These are phyloP conservation scores for Lycocerus yunnanus DNA, from an alignment of 2,888 invertebrate genomes.

Conservation along the genomic window DNA sequence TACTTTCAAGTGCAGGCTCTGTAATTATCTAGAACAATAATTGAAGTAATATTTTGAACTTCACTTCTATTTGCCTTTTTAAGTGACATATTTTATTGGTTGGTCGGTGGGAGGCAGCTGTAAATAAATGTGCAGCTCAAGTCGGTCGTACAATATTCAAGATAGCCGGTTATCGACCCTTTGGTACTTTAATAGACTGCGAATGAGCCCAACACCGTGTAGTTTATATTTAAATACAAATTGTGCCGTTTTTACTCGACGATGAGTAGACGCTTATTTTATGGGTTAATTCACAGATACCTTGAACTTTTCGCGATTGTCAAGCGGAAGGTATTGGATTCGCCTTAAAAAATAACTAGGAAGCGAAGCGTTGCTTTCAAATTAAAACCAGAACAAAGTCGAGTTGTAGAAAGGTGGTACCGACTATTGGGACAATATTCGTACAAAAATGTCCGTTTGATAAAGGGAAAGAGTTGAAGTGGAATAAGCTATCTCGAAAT, in stretches of 20 bases:
- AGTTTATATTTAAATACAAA: slow-evolving; percentile 3
- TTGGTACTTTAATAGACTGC: slow-evolving; percentile 35
- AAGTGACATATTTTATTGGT: slow-evolving; percentile 6
- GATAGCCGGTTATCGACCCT: slow-evolving; percentile 30
- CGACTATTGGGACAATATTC: not conserved
- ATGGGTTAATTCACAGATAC: not conserved
- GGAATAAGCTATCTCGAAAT: not conserved
- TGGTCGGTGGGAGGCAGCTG: slow-evolving; percentile 8
- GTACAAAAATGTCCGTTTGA: not conserved
- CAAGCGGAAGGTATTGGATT: not conserved
- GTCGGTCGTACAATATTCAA: slow-evolving; percentile 18
- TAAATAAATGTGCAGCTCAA: slow-evolving; percentile 23
- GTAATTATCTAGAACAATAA: not conserved
- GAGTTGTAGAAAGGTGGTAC: not conserved
- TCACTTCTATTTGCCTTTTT: not conserved
- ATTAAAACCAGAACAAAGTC: not conserved
- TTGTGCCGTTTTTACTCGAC: not conserved
- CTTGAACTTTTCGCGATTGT: not conserved
- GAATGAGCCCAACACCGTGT: slow-evolving; percentile 33
- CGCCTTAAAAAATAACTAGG: not conserved
- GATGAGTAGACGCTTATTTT: not conserved
- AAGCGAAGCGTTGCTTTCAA: not conserved
- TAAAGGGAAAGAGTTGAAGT: not conserved
- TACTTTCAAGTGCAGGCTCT: not conserved
- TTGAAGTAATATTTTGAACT: not conserved